A percentile compares a stretch with the other conserved stretches of the same genome.
phyloP scores from a whole-genome alignment of 2,888 invertebrate genomes.

The Drosophila rellima region DNA sequence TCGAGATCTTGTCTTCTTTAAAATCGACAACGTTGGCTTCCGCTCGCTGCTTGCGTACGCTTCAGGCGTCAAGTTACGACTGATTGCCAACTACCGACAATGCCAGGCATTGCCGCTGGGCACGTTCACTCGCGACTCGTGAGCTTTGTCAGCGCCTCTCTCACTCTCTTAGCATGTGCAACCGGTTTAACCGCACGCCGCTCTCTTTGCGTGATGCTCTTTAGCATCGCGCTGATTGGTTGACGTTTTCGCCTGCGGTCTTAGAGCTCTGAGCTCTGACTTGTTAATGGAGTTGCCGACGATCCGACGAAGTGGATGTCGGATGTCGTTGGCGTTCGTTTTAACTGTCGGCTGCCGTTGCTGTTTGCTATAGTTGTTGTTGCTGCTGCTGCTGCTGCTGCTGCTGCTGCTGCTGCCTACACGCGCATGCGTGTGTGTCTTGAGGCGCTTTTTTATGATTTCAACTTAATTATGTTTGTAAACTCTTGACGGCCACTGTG shows the following conservation, averaged over 20 bases:
- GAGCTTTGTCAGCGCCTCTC: conserved; percentile 44
- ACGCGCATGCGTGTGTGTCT: conserved; percentile 72
- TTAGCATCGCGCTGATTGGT: conserved; percentile 73
- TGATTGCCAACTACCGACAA: conserved; percentile 56
- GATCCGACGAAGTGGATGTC: conserved; percentile 52
- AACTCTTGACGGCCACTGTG: conserved; percentile 53
- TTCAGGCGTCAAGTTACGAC: conserved; percentile 76
- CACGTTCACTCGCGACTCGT: conserved; percentile 50
- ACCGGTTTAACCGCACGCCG: conserved; percentile 58
- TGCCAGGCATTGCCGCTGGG: conserved; percentile 70
- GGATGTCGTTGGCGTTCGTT: conserved; percentile 44
- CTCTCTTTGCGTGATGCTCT: conserved; percentile 62
- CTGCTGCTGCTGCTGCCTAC: conserved; percentile 45
- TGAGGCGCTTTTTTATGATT: conserved; percentile 76
- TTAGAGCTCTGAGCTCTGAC: conserved; percentile 46
- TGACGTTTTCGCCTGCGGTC: conserved; percentile 57
- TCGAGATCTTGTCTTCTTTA: conserved; percentile 29
- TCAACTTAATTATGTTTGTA: conserved; percentile 79
- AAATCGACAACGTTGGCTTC: conserved; percentile 47
- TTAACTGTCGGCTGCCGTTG: conserved; percentile 30
- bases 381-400: conserved; percentile 25
- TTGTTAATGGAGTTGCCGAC: conserved; percentile 73
- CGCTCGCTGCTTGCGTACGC: conserved; percentile 73
- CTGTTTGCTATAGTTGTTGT: conserved; percentile 10
- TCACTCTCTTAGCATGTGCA: conserved; percentile 57